Evolutionary conservation across 2,797 vertebrate species (phyloP).

Genomic region (Cottoperca gobio): DNA sequence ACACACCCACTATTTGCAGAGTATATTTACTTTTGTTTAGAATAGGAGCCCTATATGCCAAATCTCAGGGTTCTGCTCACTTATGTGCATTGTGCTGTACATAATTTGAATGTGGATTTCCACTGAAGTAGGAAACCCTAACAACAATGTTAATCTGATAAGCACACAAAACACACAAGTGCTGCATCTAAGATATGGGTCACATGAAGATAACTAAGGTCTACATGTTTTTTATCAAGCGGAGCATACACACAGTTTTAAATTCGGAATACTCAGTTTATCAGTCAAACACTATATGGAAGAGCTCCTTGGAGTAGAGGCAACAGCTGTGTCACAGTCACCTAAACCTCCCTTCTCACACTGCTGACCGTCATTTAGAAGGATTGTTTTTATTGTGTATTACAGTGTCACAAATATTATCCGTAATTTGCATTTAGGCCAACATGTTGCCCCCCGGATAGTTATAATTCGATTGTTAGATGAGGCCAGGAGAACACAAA

Average conservation of each 20-base stretch:
- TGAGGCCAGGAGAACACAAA: not conserved
- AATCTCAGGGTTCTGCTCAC: slow-evolving; percentile 32
- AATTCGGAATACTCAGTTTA: not conserved
- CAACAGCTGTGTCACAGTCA: not conserved
- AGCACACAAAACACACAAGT: slow-evolving; percentile 2
- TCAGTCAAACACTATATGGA: too few species aligned
- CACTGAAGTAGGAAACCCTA: slow-evolving; percentile 17
- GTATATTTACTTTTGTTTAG: slow-evolving; percentile 25
- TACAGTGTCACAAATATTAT: not conserved
- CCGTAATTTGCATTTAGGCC: not conserved
- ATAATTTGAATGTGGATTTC: slow-evolving; percentile 38
- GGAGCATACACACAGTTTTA: slow-evolving; percentile 5
- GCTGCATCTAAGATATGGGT: not conserved
- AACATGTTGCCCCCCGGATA: not conserved
- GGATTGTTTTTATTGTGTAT: not conserved
- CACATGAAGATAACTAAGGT: not conserved
- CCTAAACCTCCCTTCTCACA: not conserved
- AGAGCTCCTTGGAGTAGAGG: not conserved
- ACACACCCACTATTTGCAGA: not conserved
- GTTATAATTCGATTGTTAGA: not conserved
- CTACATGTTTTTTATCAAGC: not conserved
- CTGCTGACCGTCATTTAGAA: not conserved
- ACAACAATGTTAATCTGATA: slow-evolving; percentile 36
- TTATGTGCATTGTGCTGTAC: slow-evolving; percentile 11
- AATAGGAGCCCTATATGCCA: slow-evolving; percentile 25